These are phyloP conservation scores for Cataglyphis livida DNA, from an alignment of 2,888 invertebrate genomes.

Conservation along the genomic window DNA sequence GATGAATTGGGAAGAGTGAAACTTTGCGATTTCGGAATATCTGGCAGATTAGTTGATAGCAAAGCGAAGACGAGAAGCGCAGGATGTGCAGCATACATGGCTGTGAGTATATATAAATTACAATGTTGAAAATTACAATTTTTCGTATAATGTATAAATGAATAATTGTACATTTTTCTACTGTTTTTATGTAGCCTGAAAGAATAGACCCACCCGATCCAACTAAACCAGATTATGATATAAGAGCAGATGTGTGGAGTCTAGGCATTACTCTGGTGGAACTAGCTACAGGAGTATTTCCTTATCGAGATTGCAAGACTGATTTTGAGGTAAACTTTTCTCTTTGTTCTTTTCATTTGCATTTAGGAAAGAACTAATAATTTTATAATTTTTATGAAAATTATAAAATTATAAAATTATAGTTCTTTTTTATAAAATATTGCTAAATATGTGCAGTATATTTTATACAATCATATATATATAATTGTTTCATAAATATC, in stretches of 20 bases:
- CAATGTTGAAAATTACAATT: neutral
- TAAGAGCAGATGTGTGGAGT: slow-evolving; percentile 99
- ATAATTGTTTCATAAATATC: neutral
- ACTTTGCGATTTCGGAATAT: slow-evolving; percentile 99
- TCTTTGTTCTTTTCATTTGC: neutral
- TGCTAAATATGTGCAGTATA: neutral
- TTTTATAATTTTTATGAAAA: neutral
- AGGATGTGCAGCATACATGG: slow-evolving; percentile 99
- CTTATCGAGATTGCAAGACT: slow-evolving; percentile 97
- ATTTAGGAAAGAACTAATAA: neutral
- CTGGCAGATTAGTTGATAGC: slow-evolving; percentile 98
- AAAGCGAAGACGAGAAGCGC: slow-evolving; percentile 98
- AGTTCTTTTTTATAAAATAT: neutral
- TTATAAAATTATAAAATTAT: too few relatives aligned
- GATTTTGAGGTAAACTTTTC: slow-evolving; percentile 94
- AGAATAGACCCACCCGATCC: slow-evolving; percentile 98
- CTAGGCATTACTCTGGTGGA: slow-evolving; percentile 98
- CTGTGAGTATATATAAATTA: slow-evolving; percentile 88
- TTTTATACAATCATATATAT: neutral
- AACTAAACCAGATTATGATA: slow-evolving; percentile 97
- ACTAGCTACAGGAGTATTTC: slow-evolving; percentile 98
- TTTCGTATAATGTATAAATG: neutral
- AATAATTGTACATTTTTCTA: slow-evolving; percentile 1
- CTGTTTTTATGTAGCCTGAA: slow-evolving; percentile 91
- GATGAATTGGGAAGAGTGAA: slow-evolving; percentile 98